These are phyloP conservation scores for Heterohyrax brucei DNA, from an alignment of 2,797 vertebrate species.

Conservation along the genomic window DNA sequence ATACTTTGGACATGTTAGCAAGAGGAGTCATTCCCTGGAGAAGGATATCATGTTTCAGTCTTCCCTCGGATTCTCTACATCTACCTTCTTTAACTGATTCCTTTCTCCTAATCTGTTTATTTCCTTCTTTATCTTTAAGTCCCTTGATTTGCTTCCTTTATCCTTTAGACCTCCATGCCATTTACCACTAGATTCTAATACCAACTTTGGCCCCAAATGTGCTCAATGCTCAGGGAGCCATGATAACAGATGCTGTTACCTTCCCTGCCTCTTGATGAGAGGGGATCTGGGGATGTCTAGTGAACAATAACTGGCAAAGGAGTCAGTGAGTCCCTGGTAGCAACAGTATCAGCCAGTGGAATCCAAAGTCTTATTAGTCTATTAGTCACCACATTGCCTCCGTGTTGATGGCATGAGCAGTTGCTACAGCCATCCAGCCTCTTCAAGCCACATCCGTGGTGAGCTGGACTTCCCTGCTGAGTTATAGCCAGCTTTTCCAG, in stretches of 20 bases:
- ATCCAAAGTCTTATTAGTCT: not conserved
- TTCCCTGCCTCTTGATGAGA: not conserved
- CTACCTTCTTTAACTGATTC: not conserved
- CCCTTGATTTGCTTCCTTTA: not conserved
- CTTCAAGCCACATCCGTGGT: not conserved
- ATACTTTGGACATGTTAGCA: too few relatives aligned
- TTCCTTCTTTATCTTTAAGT: constrained; percentile 42
- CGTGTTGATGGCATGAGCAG: not conserved
- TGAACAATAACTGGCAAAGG: not conserved
- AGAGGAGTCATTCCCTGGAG: too few relatives aligned
- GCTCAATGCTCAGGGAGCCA: not conserved
- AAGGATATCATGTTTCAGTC: not conserved
- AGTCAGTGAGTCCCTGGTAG: not conserved
- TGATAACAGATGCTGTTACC: not conserved
- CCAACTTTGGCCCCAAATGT: constrained; percentile 44
- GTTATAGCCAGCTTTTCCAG: not conserved
- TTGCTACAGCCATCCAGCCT: not conserved
- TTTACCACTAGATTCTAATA: constrained; percentile 49
- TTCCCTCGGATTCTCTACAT: constrained; percentile 13
- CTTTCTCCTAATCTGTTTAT: not conserved
- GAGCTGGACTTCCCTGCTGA: not conserved
- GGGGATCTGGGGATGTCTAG: not conserved
- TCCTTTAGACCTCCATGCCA: not conserved
- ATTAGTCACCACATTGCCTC: not conserved
- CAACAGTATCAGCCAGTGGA: not conserved